Evolutionary conservation across 2,113 vertebrate genomes (phyloP), one percentile per base, ranked within the genome.

Genomic region (Mormyrus lacerda): DNA sequence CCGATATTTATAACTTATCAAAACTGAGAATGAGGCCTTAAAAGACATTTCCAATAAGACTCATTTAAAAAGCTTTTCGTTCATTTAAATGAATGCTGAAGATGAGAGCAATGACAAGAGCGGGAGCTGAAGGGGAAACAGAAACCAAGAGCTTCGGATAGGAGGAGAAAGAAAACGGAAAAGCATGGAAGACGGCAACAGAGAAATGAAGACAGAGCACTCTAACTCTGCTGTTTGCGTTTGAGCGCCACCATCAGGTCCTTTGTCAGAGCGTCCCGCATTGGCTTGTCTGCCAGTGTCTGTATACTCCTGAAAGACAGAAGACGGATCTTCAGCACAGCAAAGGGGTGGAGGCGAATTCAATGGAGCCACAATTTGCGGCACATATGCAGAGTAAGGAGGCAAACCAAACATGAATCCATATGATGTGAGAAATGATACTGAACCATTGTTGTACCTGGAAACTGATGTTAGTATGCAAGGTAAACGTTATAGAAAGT

Each of bases 231-330:
- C 90, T 99, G 97, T 95, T 99, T 99, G 94, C 96, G 98, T 97
- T 98, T 99, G 96, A 99, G 95, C 90, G 97, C 98, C 94, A 96
- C 95, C 96, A 98, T 94, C 96, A 99, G 96, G 95, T 99, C 97
- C n/a, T 94, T 95, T 96, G 96, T 97, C 92, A 99, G 97, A 95
- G 97, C 97, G 94, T 98, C 97, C 95, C 98, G 97, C 96, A 97
- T 97, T 93, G 97, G 97, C 96, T 97, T 97, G 96, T 99, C 98
- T 87, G 97, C 97, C 93, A 99, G 97, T 90, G 96, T 96, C 95
- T 97, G 97, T 95, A 99, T 97, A 93, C 97, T 98, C 97, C 98
- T 99, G 94, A 84, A 48, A 61, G 51, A 90, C 73, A 90, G 65
- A 90, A 73, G 79, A 21, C 76, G 44, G 76, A 82, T 8, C 35